Percentiles rank a stretch among this genome's conserved stretches.
Conservation (phyloP, 1,140 invertebrate species). For the Asbolus verrucosus region DNA sequence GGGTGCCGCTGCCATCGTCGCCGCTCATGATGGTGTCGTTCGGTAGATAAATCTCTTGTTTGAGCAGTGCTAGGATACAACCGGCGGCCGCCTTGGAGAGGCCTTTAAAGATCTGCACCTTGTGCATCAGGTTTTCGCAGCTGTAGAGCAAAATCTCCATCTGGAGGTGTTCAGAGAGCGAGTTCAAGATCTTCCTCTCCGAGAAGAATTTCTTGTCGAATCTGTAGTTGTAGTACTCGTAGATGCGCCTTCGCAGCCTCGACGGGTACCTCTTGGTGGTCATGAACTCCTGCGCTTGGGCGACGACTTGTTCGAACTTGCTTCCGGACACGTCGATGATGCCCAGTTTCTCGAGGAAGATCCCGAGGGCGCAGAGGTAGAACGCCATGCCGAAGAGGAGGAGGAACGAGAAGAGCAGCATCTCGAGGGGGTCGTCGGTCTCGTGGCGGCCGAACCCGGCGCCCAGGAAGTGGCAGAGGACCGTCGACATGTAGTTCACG, state of each 20-base stretch:
- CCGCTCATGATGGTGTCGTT: constrained; percentile 66
- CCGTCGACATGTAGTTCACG: not conserved
- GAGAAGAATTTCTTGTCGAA: constrained; percentile 40
- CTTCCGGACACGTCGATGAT: constrained; percentile 19
- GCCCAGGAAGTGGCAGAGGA: constrained; percentile 34
- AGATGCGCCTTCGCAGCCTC: not conserved
- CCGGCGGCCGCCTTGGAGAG: constrained; percentile 57
- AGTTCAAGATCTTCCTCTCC: constrained; percentile 42
- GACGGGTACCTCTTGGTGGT: constrained; percentile 3
- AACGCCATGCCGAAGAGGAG: constrained; percentile 7
- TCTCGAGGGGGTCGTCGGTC: not conserved
- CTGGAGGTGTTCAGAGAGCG: constrained; percentile 47
- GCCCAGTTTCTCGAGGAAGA: constrained; percentile 7
- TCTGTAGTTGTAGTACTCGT: constrained; percentile 37
- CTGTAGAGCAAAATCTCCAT: constrained; percentile 65
- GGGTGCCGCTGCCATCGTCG: constrained; percentile 59
- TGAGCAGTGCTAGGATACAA: constrained; percentile 61
- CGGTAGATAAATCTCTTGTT: constrained; percentile 64
- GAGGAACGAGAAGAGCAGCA: not conserved
- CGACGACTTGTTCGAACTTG: constrained; percentile 13
- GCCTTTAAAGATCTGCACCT: constrained; percentile 64
- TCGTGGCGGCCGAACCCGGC: not conserved
- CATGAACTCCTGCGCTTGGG: constrained; percentile 12
- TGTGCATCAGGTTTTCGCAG: constrained; percentile 62
- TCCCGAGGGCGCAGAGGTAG: constrained; percentile 12